Percentiles rank a stretch among this genome's conserved stretches.
These are phyloP conservation scores for Triops cancriformis DNA, from an alignment of 1,140 invertebrate genomes.

Conservation along the genomic window DNA sequence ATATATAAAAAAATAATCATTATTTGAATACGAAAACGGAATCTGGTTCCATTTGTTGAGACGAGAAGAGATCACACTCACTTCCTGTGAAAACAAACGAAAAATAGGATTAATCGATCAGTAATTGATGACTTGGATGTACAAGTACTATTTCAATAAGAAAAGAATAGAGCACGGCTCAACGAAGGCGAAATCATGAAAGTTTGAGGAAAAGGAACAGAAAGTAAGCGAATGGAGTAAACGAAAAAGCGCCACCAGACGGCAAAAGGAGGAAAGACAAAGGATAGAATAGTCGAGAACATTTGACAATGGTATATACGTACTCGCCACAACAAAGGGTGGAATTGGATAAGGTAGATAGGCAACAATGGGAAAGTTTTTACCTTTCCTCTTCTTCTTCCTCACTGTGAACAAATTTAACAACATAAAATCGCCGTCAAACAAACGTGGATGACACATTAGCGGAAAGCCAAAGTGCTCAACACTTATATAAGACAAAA, in stretches of 20 bases:
- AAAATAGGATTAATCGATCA: neutral
- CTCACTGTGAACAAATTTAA: conserved; percentile 14
- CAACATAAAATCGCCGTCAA: neutral
- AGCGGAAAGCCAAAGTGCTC: neutral
- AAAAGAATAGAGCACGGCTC: no score
- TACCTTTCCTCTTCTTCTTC: neutral
- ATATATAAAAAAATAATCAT: no score
- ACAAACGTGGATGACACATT: neutral
- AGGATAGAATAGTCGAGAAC: neutral
- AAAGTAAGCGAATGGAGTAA: neutral
- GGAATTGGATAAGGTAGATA: neutral
- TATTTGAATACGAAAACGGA: no score
- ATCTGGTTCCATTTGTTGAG: neutral
- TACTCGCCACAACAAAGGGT: conserved; percentile 18
- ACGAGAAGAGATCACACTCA: conserved; percentile 16
- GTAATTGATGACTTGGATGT: no score
- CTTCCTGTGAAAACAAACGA: conserved; percentile 18
- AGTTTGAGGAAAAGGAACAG: neutral
- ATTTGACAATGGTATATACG: conserved; percentile 4
- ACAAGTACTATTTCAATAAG: no score
- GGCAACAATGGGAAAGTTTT: neutral
- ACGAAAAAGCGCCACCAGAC: neutral
- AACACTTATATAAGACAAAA: neutral
- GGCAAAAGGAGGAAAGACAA: neutral
- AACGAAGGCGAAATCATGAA: no score